Evolutionary conservation across 2,888 invertebrate genomes (phyloP).

Genomic region (Drosophila aldrichi): DNA sequence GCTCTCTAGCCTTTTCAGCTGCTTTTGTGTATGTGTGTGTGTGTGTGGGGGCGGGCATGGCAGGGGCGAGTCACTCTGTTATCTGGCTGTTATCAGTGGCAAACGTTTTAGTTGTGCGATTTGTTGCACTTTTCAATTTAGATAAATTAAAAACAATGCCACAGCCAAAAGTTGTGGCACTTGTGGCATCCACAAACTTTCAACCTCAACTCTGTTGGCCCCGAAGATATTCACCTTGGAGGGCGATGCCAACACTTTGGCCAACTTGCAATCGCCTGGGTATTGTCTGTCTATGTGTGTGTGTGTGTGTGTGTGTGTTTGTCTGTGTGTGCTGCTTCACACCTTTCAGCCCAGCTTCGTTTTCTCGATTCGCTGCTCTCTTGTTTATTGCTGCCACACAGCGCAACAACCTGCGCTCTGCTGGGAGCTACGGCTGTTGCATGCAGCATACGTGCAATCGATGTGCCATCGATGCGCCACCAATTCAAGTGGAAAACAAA

Average conservation of each 20-base stretch:
- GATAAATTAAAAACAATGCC: constrained; percentile 80
- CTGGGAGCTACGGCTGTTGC: constrained; percentile 22
- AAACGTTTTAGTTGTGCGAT: constrained; percentile 68
- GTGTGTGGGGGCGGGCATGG: no score
- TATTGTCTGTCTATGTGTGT: constrained; percentile 23
- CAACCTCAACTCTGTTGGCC: neutral
- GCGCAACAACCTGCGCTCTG: constrained; percentile 50
- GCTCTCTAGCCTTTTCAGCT: neutral
- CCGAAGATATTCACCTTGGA: constrained; percentile 33
- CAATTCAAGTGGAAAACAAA: constrained; percentile 71
- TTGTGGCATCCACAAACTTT: constrained; percentile 45
- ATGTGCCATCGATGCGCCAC: constrained; percentile 62
- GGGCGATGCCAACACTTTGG: constrained; percentile 69
- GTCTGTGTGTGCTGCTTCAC: constrained; percentile 9
- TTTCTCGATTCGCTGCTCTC: constrained; percentile 13
- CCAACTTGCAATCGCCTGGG: constrained; percentile 70
- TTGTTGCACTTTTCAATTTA: constrained; percentile 80
- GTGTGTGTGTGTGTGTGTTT: neutral
- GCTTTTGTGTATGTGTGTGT: neutral
- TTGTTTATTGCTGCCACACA: constrained; percentile 63
- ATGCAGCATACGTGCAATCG: constrained; percentile 54
- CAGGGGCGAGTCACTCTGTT: neutral
- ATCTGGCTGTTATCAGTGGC: constrained; percentile 46
- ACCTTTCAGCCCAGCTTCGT: neutral
- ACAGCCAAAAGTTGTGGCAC: constrained; percentile 53